Evolutionary conservation across 1,140 invertebrate genomes (phyloP).

Genomic region (Conus ventricosus): DNA sequence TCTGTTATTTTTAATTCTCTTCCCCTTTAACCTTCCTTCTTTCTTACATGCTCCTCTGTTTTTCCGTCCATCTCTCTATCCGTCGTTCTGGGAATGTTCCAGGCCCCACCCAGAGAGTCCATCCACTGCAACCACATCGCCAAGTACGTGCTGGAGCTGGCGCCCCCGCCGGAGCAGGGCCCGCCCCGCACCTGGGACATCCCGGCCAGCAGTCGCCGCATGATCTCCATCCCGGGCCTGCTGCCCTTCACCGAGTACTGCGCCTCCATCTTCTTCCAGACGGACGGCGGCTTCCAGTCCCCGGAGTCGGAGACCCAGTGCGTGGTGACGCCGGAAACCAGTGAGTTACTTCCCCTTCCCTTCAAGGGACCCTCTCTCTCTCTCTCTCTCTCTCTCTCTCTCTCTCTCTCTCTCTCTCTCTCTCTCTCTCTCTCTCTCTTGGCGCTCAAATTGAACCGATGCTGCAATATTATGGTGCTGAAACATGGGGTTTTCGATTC

Average conservation of each 20-base stretch:
- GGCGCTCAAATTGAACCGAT: too few species aligned
- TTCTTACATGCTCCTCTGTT: neutral
- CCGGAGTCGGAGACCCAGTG: constrained; percentile 55
- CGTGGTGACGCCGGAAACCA: constrained; percentile 55
- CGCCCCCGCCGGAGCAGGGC: constrained; percentile 5
- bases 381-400: too few species aligned
- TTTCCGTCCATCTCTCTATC: too few species aligned
- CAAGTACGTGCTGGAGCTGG: constrained; percentile 42
- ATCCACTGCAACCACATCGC: constrained; percentile 59
- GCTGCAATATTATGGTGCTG: too few species aligned
- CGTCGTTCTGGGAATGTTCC: neutral
- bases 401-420: too few species aligned
- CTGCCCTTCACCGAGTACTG: constrained; percentile 59
- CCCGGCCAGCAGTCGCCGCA: constrained; percentile 36
- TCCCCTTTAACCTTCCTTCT: neutral
- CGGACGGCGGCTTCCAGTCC: constrained; percentile 48
- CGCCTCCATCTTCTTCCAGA: constrained; percentile 55
- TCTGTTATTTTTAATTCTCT: neutral
- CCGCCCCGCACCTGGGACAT: constrained; percentile 43
- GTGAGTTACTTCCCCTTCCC: constrained; percentile 41
- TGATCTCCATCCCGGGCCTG: constrained; percentile 51
- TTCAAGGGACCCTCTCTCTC: too few species aligned
- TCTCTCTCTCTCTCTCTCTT: too few species aligned
- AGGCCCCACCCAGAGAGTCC: constrained; percentile 49
- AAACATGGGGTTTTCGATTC: too few species aligned